Evolutionary conservation across 2,113 vertebrate genomes (phyloP), one percentile per base, ranked within the genome.

Genomic region (Cyprinodon brontotheroides): DNA sequence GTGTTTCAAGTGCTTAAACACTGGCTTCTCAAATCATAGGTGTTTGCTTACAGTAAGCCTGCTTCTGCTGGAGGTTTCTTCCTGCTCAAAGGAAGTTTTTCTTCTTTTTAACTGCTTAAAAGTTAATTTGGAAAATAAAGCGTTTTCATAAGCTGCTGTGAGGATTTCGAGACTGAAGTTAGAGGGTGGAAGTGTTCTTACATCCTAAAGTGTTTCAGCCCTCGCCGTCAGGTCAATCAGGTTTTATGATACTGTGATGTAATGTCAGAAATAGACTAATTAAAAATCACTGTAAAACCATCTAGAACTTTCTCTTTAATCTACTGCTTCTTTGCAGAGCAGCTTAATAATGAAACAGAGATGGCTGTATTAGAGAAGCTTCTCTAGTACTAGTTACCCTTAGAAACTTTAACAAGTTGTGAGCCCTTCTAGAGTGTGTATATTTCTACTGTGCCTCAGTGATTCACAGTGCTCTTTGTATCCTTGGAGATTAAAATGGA

Each of bases 391-490:
- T 86, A 70, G 75, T 79, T 78, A 85, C 82, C 88, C 84, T 88
- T 73, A 92, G 86, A 88, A 90, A 90, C 86, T 86, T 86, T 89
- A 84, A 85, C 80, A 80, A 85, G 74, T 72, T 75, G 78, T 48
- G 80, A 85, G 80, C 82, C 67, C 86, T 89, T 74, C 78, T n/a
- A 11, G 78, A 73, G 78, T 79, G 63, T 80, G 59, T 87, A 72
- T 78, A 78, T 85, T 88, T 80, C 71, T n/a, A 64, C 69, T 84
- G 64, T 45, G 73, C 59, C 78, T 83, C 85, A 89, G 81, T 88
- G 80, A 89, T 76, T 88, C 80, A 82, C 77, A 86, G 72, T 78
- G 59, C 61, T 86, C 79, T 78, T 82, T 79, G 74, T 64, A 76
- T 72, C 86, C 84, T 82, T 74, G 76, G 87, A 87, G 87, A 82